Evolutionary conservation across 2,113 vertebrate genomes (phyloP), one percentile per base, ranked within the genome.

Genomic region (Porphyrio hochstetteri): DNA sequence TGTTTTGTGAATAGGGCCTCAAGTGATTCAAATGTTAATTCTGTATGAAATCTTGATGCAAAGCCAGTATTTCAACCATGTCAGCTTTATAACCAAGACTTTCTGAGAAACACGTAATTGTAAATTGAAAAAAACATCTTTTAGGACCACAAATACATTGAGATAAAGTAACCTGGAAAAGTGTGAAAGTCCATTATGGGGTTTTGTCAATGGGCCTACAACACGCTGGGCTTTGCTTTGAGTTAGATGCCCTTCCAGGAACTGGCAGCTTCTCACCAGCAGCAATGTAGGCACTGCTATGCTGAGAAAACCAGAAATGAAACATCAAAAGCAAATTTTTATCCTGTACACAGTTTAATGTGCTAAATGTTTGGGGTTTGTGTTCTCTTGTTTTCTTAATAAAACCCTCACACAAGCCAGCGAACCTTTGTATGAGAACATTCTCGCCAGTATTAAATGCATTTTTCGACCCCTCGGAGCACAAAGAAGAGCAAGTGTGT

Each of bases 11-110:
- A 97, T 50, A 94, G 71, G 63, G 74, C 67, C 82, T 95, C 78
- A 60, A 95, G 74, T 83, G 86, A 96, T 92, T 98, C 95, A 91
- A 53, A 97, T 93, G 93, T 90, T 97, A 96, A 98, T 97, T 92
- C 88, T 74, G 84, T 65, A 93, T 71, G 76, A 90, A 96, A 94
- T 91, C 82, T 83, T 95, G 95, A 97, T 91, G n/a, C 70, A 93
- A 97, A 90, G 94, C 96, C 95, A 97, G 82, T 74, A 71, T 86
- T 95, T 89, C 90, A 87, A 91, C 70, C 86, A 91, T n/a, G 31
- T 85, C 78, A 65, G 48, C 82, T 88, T 67, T 77, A 91, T 63
- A 97, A 93, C 56, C 42, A 91, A 95, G 82, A 85, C 71, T 94
- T 97, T 93, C 91, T 81, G 85, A 93, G 74, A 95, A 97, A 94